Conservation (phyloP, 2,113 vertebrate genomes). For the Anarhynchus alexandrinus region DNA sequence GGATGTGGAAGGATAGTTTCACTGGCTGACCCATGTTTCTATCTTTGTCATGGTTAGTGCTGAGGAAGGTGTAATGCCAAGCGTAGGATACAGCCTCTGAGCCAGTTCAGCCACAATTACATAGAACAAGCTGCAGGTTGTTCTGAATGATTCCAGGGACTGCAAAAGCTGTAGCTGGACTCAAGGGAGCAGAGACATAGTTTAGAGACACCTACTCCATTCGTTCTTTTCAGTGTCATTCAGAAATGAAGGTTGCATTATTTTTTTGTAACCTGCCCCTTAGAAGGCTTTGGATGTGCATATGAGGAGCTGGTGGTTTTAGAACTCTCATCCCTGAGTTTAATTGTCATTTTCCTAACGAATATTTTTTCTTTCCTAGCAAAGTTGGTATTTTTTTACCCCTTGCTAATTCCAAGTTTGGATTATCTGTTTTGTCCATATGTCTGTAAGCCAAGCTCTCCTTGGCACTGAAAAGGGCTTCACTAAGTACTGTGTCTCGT, state of each 20-base stretch:
- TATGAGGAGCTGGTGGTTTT: background rate
- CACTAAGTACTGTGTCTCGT: background rate
- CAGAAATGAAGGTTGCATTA: background rate
- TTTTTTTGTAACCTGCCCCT: background rate
- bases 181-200: background rate
- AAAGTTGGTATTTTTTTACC: background rate
- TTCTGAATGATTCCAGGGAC: background rate
- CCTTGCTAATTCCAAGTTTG: background rate
- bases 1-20: background rate
- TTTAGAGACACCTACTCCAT: background rate
- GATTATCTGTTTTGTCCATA: background rate
- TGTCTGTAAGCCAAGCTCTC: background rate
- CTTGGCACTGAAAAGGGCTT: background rate
- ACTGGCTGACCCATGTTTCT: background rate
- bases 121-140: background rate
- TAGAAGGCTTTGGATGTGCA: background rate
- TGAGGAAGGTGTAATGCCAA: background rate
- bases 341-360: background rate
- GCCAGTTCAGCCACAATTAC: accelerated
- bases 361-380: background rate
- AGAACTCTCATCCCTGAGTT: background rate
- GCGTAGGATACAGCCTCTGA: background rate
- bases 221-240: background rate
- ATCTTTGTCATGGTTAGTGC: background rate
- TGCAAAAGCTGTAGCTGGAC: background rate